phyloP scores from a whole-genome alignment of 30 jellyfish, hydroid and myxozoan species.

The Hydra vulgaris region DNA sequence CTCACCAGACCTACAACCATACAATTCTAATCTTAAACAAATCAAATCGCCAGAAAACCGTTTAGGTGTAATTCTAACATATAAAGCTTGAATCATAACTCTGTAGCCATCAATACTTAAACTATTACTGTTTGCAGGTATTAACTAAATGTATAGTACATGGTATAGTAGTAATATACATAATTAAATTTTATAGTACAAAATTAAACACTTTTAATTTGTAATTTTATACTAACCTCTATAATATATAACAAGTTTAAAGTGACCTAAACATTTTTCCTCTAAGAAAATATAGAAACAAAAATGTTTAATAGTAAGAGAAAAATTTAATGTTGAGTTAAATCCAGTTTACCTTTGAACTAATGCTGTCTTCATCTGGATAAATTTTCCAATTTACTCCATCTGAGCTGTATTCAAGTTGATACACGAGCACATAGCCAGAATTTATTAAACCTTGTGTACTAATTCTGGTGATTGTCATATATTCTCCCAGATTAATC shows the following conservation, averaged over 20 bases:
- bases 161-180: background rate
- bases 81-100: constrained; percentile 40
- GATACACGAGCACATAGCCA: constrained; percentile 39
- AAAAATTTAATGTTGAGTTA: too few species aligned
- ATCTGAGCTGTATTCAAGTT: constrained; percentile 56
- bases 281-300: too few species aligned
- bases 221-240: too few species aligned
- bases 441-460: constrained; percentile 41
- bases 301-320: too few species aligned
- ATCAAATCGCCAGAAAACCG: constrained; percentile 33
- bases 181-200: background rate
- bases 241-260: too few species aligned
- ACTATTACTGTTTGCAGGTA: constrained; percentile 56
- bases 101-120: constrained; percentile 45
- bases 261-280: too few species aligned
- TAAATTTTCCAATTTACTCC: constrained; percentile 46
- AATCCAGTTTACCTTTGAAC: background rate
- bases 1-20: constrained; percentile 82
- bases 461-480: constrained; percentile 45
- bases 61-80: constrained; percentile 49
- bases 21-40: constrained; percentile 65
- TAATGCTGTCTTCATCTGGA: constrained; percentile 11
- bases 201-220: background rate
- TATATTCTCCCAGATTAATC: constrained; percentile 53
- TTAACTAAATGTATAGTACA: constrained; percentile 14